Percentiles rank a stretch among this genome's conserved stretches.
Evolutionary conservation across 2,888 invertebrate species (phyloP).

Genomic region (Autographa gamma): DNA sequence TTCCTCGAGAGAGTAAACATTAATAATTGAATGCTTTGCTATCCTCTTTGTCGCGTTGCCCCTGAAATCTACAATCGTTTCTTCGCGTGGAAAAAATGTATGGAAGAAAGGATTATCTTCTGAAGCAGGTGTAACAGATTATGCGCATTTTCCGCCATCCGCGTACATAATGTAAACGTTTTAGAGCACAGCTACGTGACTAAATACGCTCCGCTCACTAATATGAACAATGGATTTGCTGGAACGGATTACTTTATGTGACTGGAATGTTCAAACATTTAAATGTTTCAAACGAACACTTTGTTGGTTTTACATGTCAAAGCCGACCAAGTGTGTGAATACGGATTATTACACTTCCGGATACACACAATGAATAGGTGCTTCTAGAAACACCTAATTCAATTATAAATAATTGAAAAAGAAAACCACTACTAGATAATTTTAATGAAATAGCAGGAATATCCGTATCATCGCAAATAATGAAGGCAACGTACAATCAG

Average conservation of each 20-base stretch:
- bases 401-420: conserved; percentile 66
- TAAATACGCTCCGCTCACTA: conserved; percentile 74
- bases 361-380: conserved; percentile 58
- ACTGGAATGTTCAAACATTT: conserved; percentile 63
- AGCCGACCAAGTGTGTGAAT: conserved; percentile 58
- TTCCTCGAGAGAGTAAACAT: conserved; percentile 23
- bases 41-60: conserved; percentile 19
- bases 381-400: conserved; percentile 67
- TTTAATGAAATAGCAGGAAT: conserved; percentile 75
- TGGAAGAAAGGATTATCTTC: conserved; percentile 40
- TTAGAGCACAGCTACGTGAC: conserved; percentile 75
- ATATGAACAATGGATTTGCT: conserved; percentile 76
- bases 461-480: conserved; percentile 86
- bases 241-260: conserved; percentile 69
- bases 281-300: conserved; percentile 65
- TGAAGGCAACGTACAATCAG: conserved; percentile 76
- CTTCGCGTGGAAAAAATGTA: conserved; percentile 14
- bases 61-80: conserved; percentile 15
- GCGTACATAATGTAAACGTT: conserved; percentile 59
- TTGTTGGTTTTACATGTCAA: conserved; percentile 63
- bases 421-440: conserved; percentile 66
- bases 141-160: conserved; percentile 50
- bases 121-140: conserved; percentile 46
- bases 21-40: conserved; percentile 30
- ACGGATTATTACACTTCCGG: conserved; percentile 62